A percentile compares a stretch with the other conserved stretches of the same genome.
These are phyloP conservation scores for roundworm (Caenorhabditis elegans) DNA, from an alignment of 1,140 invertebrate species.

Conservation along the genomic window DNA sequence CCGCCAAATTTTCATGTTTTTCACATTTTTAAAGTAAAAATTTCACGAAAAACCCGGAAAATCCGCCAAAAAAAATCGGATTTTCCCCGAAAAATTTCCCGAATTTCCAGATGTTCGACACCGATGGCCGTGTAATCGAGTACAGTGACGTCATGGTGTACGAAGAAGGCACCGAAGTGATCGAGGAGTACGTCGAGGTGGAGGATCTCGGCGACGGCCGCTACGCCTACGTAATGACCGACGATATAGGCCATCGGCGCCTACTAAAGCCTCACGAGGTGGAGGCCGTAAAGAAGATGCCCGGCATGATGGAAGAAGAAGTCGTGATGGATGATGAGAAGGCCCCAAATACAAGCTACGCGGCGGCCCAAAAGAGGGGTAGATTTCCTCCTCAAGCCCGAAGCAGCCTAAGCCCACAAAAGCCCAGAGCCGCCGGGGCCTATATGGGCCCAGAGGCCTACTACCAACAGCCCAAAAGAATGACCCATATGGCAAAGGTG, in stretches of 20 bases:
- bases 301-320: neutral
- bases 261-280: neutral
- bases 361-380: no score
- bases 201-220: neutral
- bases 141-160: neutral
- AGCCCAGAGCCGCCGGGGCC: no score
- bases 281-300: neutral
- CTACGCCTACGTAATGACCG: neutral
- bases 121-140: neutral
- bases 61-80: no score
- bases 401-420: no score
- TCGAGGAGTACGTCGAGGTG: constrained; percentile 15
- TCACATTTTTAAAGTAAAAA: no score
- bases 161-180: neutral
- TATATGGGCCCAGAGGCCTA: neutral
- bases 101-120: constrained; percentile 2
- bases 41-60: no score
- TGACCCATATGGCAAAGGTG: neutral
- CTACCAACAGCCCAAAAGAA: neutral
- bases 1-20: no score
- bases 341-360: no score
- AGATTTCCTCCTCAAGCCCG: no score
- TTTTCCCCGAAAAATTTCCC: no score
- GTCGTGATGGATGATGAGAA: neutral
- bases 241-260: neutral